phyloP scores from a whole-genome alignment of 2,888 invertebrate species.

The Metalampra italica region DNA sequence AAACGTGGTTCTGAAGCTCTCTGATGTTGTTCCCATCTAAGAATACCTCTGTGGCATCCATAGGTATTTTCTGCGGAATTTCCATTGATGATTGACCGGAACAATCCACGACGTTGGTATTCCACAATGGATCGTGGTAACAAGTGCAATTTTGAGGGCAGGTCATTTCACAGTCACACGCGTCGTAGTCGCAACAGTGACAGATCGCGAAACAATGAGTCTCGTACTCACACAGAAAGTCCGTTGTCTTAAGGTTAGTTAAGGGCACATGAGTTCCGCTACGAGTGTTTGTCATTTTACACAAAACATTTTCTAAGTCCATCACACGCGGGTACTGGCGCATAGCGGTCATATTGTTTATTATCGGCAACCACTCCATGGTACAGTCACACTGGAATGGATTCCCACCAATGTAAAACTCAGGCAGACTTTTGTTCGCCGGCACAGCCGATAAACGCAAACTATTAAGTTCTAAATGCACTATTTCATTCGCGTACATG shows the following conservation, averaged over 20 bases:
- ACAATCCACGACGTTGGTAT: conserved; percentile 95
- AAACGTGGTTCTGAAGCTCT: conserved; percentile 90
- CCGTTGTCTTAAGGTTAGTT: conserved; percentile 86
- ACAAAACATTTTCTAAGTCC: conserved; percentile 93
- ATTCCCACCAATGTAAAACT: conserved; percentile 94
- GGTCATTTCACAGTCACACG: conserved; percentile 98
- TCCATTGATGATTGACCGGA: conserved; percentile 87
- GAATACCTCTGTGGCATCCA: conserved; percentile 96
- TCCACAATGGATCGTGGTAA: conserved; percentile 96
- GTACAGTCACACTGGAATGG: conserved; percentile 97
- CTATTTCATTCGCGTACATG: conserved; percentile 92
- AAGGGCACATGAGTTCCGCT: conserved; percentile 89
- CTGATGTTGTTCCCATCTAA: conserved; percentile 93
- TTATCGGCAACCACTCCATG: conserved; percentile 96
- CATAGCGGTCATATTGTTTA: conserved; percentile 90
- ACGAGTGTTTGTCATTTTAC: conserved; percentile 90
- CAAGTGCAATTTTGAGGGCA: conserved; percentile 96
- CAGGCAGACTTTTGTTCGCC: conserved; percentile 86
- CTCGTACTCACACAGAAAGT: conserved; percentile 95
- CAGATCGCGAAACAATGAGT: conserved; percentile 96
- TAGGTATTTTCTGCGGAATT: conserved; percentile 92
- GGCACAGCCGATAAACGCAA: conserved; percentile 87
- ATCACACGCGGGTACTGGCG: conserved; percentile 92
- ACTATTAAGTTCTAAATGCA: conserved; percentile 89
- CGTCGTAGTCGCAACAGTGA: conserved; percentile 97